These are phyloP conservation scores for Erinaceus europaeus DNA, from an alignment of 2,113 vertebrate species.

Conservation along the genomic window DNA sequence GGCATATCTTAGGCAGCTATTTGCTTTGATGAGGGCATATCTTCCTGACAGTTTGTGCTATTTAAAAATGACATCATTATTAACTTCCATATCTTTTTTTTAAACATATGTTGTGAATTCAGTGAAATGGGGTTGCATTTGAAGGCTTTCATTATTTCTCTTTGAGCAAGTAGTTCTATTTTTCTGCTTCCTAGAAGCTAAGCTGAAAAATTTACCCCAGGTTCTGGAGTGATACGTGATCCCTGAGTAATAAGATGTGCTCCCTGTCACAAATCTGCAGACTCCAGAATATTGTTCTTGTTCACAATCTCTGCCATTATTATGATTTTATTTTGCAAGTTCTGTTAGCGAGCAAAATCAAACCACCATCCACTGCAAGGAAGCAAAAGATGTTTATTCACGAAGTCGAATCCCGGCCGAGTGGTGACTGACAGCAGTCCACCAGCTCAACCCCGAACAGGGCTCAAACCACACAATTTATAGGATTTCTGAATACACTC, in stretches of 20 bases:
- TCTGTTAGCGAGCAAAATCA: no score
- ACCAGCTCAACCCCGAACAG: no score
- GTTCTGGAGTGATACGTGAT: neutral
- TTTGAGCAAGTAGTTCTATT: neutral
- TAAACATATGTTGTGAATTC: neutral
- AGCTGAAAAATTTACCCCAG: neutral
- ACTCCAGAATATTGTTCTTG: neutral
- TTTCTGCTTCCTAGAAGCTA: slow-evolving; percentile 1
- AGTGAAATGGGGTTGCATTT: neutral
- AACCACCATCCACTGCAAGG: no score
- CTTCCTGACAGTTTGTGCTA: no score
- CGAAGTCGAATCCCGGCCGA: no score
- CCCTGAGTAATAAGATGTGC: neutral
- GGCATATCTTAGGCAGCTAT: no score
- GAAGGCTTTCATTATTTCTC: neutral
- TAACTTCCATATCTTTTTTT: slow-evolving; percentile 12
- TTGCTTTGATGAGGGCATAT: no score
- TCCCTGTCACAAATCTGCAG: neutral
- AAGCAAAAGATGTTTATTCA: no score
- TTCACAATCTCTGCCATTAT: neutral
- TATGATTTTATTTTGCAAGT: no score
- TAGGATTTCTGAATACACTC: no score
- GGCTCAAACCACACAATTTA: no score
- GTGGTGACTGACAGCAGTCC: no score
- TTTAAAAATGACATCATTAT: neutral